Evolutionary conservation across 1,140 invertebrate genomes (phyloP).

Genomic region (Orchesella cincta): DNA sequence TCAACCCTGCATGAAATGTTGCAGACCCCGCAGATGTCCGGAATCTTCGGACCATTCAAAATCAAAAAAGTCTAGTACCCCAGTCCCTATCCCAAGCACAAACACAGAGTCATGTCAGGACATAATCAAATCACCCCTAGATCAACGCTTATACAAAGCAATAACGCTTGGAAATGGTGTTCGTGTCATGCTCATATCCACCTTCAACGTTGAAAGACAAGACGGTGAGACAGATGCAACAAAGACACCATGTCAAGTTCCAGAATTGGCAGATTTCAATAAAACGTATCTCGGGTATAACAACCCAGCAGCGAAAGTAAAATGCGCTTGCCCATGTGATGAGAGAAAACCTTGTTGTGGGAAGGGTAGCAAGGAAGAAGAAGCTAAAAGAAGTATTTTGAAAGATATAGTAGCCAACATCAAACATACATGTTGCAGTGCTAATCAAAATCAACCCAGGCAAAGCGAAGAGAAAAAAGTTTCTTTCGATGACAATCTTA

Average conservation of each 20-base stretch:
- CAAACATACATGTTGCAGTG: no score
- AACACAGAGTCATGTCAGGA: no score
- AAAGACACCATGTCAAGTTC: constrained; percentile 4
- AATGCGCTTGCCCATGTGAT: not conserved
- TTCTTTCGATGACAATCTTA: not conserved
- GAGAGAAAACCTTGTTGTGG: not conserved
- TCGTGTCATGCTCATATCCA: constrained; percentile 4
- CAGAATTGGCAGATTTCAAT: not conserved
- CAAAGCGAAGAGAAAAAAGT: no score
- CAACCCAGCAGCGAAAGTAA: not conserved
- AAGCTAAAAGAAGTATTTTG: not conserved
- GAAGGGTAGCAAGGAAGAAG: not conserved
- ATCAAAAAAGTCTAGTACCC: no score
- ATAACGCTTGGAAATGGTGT: constrained; percentile 2
- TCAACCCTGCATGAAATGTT: no score
- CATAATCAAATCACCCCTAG: not conserved
- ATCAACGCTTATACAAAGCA: not conserved
- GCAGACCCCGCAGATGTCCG: no score
- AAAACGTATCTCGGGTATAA: not conserved
- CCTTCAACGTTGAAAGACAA: not conserved
- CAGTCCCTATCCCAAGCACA: no score
- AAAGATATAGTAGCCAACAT: no score
- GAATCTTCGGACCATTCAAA: no score
- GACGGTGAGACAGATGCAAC: not conserved
- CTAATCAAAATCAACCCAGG: no score